These are phyloP conservation scores for Pseudoatta argentina DNA, from an alignment of 1,140 invertebrate genomes.

Conservation along the genomic window DNA sequence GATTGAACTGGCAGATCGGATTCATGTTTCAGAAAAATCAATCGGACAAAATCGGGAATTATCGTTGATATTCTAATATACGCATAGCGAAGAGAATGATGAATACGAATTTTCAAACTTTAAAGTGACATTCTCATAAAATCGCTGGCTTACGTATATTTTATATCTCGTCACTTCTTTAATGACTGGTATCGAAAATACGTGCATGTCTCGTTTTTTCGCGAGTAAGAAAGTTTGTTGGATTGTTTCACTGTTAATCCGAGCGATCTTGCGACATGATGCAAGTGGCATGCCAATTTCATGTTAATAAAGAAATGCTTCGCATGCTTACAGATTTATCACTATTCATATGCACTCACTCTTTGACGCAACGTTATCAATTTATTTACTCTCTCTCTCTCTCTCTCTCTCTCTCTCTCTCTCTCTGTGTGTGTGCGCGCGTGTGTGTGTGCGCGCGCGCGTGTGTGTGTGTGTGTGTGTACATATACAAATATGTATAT, in stretches of 20 bases:
- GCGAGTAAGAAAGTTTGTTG: slow-evolving; percentile 11
- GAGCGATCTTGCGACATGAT: slow-evolving; percentile 18
- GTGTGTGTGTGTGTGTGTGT: too few relatives aligned
- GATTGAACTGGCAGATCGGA: background rate
- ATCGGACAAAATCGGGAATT: background rate
- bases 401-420: too few relatives aligned
- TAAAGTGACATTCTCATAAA: slow-evolving; percentile 19
- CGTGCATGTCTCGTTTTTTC: background rate
- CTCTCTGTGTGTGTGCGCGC: too few relatives aligned
- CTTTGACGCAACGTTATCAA: slow-evolving; percentile 26
- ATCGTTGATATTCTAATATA: background rate
- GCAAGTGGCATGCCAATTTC: slow-evolving; percentile 37
- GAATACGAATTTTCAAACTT: background rate
- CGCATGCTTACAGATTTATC: background rate
- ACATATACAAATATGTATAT: too few relatives aligned
- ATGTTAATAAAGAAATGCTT: slow-evolving; percentile 40
- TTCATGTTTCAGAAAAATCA: background rate
- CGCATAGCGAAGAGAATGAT: background rate
- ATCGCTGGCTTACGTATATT: slow-evolving; percentile 25
- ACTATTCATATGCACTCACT: background rate
- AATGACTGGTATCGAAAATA: slow-evolving; percentile 12
- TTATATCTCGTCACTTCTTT: background rate
- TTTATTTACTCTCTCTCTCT: background rate
- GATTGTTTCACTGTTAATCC: slow-evolving; percentile 34
- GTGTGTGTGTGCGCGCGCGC: too few relatives aligned